Percentiles rank a stretch among this genome's conserved stretches.
These are phyloP conservation scores for Corythornis madagascariensis DNA, from an alignment of 2,113 vertebrate genomes.

Conservation along the genomic window DNA sequence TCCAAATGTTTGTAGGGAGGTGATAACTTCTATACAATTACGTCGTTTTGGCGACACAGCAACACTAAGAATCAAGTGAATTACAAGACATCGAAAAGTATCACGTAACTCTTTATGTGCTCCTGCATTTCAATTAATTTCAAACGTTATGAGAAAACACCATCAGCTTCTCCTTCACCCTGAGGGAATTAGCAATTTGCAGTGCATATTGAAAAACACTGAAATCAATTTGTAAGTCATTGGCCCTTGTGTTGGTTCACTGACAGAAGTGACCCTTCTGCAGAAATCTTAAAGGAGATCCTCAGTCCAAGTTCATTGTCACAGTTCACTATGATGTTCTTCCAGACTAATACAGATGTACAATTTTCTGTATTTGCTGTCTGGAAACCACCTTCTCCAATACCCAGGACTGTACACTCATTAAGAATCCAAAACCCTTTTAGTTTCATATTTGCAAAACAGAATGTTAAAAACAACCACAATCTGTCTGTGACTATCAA, in stretches of 20 bases:
- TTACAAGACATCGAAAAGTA: not conserved
- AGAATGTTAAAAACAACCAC: not conserved
- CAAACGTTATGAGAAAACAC: not conserved
- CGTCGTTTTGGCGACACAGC: not conserved
- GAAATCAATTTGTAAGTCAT: not conserved
- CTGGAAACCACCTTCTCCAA: slow-evolving; percentile 24
- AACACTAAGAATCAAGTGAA: not conserved
- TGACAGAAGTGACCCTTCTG: not conserved
- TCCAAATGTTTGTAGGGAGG: not conserved
- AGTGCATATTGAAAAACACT: not conserved
- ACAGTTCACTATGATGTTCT: not conserved
- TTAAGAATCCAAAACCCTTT: not conserved
- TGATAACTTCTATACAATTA: not conserved
- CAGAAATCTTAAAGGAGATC: not conserved
- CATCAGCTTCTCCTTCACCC: not conserved
- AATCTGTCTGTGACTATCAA: not conserved
- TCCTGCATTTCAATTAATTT: not conserved
- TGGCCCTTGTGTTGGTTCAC: not conserved
- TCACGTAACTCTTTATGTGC: not conserved
- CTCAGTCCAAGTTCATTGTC: not conserved
- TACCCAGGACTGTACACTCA: not conserved
- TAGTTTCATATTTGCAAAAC: not conserved
- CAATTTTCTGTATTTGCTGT: not conserved
- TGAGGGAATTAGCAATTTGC: not conserved
- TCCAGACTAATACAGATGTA: slow-evolving; percentile 22